Evolutionary conservation across 1,140 invertebrate genomes (phyloP), one percentile per base, ranked within the genome.

Genomic region (Drosophila setifemur): DNA sequence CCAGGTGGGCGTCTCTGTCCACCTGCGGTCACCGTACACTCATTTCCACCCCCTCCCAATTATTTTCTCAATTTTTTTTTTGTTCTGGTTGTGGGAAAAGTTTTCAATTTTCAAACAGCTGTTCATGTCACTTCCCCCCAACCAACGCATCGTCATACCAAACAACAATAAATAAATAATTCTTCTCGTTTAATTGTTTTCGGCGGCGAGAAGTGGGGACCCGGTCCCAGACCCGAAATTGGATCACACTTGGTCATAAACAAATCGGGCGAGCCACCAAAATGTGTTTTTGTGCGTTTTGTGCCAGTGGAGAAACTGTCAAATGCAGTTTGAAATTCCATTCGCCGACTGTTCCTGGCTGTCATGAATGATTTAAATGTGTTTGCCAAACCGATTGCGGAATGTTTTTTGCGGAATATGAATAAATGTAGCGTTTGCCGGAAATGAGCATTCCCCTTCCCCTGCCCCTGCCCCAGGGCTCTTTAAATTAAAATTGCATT

Each of bases 361-460:
- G 66, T 74, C 72, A 64, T 76, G 55, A 63, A 79, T 83, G 78
- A 74, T 83, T 83, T 77, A 78, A 78, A 73, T 76, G 54, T 26
- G 53, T 67, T 79, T 71, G 47, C 33, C 25, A 29, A 82, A 64
- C 64, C 55, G 61, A 76, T 61, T 64, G 42, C 12, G 53, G 43
- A 52, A 57, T 44, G 47, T 68, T 49, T 61, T 57, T 37, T 39
- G 55, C 25, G 68, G 42, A 39, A 60, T 26, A 72, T 71, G 43
- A 78, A 67, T 58, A 58, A 61, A 63, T 74, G 63, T 67, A 73
- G 63, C 29, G 16, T n/a, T n/a, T n/a, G 31, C 53, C 73, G 44
- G 73, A 83, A 83, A 85, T 83, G 68, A 61, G 78, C 50, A 61
- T 11, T 44, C 33, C 29, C 55, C 55, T 8, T 25, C 12, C 31